A percentile compares a stretch with the other conserved stretches of the same genome.
These are phyloP conservation scores for Pseudorhiza aurosa DNA, from an alignment of 30 jellyfish, hydroid and myxozoan genomes.

Conservation along the genomic window DNA sequence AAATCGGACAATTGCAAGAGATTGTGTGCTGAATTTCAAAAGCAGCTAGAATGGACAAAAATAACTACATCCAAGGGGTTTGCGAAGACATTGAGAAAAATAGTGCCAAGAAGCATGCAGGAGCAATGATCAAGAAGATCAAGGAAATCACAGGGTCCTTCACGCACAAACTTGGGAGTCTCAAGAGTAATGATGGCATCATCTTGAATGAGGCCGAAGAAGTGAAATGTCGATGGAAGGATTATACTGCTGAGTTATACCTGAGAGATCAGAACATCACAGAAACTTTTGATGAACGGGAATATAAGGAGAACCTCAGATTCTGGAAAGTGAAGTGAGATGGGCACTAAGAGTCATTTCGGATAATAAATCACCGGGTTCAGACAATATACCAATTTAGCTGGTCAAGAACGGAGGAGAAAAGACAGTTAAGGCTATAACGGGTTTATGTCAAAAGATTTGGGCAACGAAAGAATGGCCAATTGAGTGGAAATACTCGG, in stretches of 20 bases:
- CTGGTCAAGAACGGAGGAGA: slow-evolving; percentile 19
- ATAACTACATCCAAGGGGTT: background rate
- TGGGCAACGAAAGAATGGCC: slow-evolving; percentile 52
- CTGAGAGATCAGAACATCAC: too few relatives aligned
- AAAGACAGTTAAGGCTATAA: background rate
- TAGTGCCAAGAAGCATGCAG: background rate
- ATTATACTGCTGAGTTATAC: background rate
- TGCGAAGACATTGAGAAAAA: background rate
- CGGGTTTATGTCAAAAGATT: slow-evolving; percentile 13
- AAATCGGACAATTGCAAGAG: slow-evolving; percentile 24
- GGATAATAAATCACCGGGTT: slow-evolving; percentile 4
- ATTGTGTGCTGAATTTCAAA: background rate
- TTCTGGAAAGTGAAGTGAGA: background rate
- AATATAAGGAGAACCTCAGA: slow-evolving; percentile 2
- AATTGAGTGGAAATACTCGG: slow-evolving; percentile 18
- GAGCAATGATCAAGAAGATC: background rate
- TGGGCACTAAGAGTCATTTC: slow-evolving; percentile 7
- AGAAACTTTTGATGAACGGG: too few relatives aligned
- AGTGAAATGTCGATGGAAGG: slow-evolving; percentile 13
- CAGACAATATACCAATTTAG: slow-evolving; percentile 26
- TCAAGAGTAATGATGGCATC: slow-evolving; percentile 1
- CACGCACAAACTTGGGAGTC: background rate
- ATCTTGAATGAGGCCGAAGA: slow-evolving; percentile 15
- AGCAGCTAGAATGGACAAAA: background rate
- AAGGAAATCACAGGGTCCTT: slow-evolving; percentile 13